Evolutionary conservation across 1,140 invertebrate species (phyloP), one percentile per base, ranked within the genome.

Genomic region (Trichoplusia ni): DNA sequence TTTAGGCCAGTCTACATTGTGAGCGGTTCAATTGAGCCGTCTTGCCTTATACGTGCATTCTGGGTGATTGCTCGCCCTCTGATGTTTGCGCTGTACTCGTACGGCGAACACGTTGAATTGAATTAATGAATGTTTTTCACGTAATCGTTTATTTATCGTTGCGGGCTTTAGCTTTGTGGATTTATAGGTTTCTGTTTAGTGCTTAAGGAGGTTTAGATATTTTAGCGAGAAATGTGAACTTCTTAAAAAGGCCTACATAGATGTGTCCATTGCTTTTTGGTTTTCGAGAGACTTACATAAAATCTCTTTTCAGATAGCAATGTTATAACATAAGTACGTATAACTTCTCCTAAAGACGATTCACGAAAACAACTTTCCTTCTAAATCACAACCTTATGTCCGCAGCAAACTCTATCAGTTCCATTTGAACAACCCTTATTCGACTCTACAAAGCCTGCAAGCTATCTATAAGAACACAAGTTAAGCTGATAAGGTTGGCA

Each of bases 51-150:
- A 7, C 13, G 51, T 33, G 13, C 33, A 37, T 56, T 56, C 11
- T 14, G 35, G n/a, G 19, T 18, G 33, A 38, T 56, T 18, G 51
- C 11, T n/a, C 23, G 33, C 8, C 23, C 14, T 25, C 21, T 11
- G 13, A 44, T 25, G 18, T 21, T 9, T 44, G 37, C 51, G 23
- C 37, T 6, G 9, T 42, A 14, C 31, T 44, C 38, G 21, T 23
- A 7, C 38, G 54, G 13, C 11, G 23, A 9, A 25, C 21, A 40
- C 11, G 33, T 14, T 25, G 19, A 23, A 56, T 27, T 40, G 21
- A 56, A 56, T 38, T 56, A 56, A 56, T 40, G 51, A 21, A 23
- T 31, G 21, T 35, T 40, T 56, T 56, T 38, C 35, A 29, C 21
- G 35, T 56, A 56, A 56, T 38, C 18, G 13, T 1, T 21, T 25